These are phyloP conservation scores for Bujurquina vittata DNA, from an alignment of 2,113 vertebrate genomes.

Conservation along the genomic window DNA sequence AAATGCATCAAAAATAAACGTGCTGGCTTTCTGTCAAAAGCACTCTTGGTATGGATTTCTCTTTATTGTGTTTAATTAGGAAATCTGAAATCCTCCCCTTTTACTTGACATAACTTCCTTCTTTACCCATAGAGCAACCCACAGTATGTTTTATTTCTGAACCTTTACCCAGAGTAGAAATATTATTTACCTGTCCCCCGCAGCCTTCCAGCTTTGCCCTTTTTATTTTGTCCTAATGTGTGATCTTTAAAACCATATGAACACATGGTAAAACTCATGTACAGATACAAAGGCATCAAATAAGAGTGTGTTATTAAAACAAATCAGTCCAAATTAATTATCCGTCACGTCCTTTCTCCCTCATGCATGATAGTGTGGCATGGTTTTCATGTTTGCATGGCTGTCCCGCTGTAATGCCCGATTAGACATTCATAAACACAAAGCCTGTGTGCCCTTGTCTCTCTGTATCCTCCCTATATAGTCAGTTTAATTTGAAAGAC, in stretches of 20 bases:
- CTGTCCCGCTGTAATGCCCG: slow-evolving; percentile 40
- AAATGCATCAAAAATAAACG: slow-evolving; percentile 75
- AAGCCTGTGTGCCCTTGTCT: neutral
- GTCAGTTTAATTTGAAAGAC: neutral
- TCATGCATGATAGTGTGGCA: slow-evolving; percentile 70
- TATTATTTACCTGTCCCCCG: neutral
- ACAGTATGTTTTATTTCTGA: neutral
- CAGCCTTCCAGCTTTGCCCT: neutral
- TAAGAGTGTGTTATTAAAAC: neutral
- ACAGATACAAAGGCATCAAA: neutral
- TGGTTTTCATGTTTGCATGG: slow-evolving; percentile 73
- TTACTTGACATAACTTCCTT: neutral
- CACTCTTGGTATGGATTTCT: slow-evolving; percentile 64
- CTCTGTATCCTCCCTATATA: neutral
- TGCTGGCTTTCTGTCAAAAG: slow-evolving; percentile 67
- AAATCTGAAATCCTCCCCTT: slow-evolving; percentile 5
- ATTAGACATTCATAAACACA: neutral
- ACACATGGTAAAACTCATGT: neutral
- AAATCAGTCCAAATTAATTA: slow-evolving; percentile 2
- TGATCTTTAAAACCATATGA: neutral
- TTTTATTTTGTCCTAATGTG: slow-evolving; percentile 10
- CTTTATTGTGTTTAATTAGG: slow-evolving; percentile 64
- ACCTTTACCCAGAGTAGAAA: neutral
- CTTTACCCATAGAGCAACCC: neutral
- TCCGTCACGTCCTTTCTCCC: slow-evolving; percentile 16